Conservation (phyloP, 2,888 invertebrate species). For the Drosophila borborema region DNA sequence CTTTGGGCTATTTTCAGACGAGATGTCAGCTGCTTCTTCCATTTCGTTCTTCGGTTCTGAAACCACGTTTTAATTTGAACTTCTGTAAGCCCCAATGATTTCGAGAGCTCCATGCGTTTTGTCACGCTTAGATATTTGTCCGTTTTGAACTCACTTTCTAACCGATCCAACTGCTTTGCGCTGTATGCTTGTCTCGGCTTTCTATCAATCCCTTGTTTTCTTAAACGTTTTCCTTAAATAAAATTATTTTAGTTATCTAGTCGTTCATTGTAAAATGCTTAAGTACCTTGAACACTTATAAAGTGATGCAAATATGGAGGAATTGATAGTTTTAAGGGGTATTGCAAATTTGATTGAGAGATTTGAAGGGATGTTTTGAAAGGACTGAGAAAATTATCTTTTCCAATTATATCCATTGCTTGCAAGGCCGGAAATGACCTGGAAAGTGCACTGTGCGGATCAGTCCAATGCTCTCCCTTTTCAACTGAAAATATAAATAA, state of each 20-base stretch:
- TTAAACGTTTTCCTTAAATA: conserved; percentile 89
- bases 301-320: conserved; percentile 84
- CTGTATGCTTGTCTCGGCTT: conserved; percentile 99
- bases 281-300: conserved; percentile 88
- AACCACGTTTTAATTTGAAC: conserved; percentile 73
- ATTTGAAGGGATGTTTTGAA: neutral
- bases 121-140: conserved; percentile 98
- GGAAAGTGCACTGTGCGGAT: conserved; percentile 6
- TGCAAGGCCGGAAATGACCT: conserved; percentile 24
- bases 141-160: conserved; percentile 97
- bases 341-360: conserved; percentile 49
- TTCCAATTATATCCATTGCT: conserved; percentile 11
- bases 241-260: neutral
- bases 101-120: conserved; percentile 96
- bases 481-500: conserved; percentile 22
- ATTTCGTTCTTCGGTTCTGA: conserved; percentile 93
- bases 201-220: conserved; percentile 95
- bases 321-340: conserved; percentile 82
- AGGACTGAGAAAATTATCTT: conserved; percentile 11
- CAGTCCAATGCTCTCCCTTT: conserved; percentile 19
- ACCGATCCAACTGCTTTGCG: conserved; percentile 94
- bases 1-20: conserved; percentile 94
- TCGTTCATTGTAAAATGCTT: neutral
- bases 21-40: conserved; percentile 97
- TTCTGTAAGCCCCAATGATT: conserved; percentile 88